Conservation (phyloP, 2,797 vertebrate species). For the Phataginus tricuspis region DNA sequence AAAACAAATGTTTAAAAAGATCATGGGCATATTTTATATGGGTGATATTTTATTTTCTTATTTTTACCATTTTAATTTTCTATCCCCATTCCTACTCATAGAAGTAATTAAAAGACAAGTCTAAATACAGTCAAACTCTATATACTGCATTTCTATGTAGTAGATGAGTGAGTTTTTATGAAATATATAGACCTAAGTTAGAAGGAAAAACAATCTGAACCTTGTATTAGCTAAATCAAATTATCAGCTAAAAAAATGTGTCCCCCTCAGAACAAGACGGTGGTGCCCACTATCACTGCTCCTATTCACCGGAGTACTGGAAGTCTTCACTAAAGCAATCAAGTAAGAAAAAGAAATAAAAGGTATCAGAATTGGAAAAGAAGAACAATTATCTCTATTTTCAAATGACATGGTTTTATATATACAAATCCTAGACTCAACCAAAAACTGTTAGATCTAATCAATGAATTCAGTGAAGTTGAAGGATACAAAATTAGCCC, state of each 20-base stretch:
- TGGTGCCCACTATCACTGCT: neutral
- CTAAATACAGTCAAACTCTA: neutral
- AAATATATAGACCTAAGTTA: neutral
- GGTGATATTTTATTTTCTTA: neutral
- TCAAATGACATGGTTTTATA: neutral
- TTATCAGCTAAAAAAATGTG: conserved; percentile 11
- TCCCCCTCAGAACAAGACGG: neutral
- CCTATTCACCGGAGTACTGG: neutral
- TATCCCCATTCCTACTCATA: neutral
- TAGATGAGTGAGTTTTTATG: neutral
- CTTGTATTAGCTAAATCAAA: conserved; percentile 59
- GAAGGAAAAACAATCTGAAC: neutral
- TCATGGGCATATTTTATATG: neutral
- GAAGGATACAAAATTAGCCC: neutral
- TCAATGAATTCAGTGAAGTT: neutral
- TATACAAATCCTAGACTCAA: neutral
- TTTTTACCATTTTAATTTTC: neutral
- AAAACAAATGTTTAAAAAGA: neutral
- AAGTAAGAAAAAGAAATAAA: neutral
- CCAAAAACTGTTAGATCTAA: neutral
- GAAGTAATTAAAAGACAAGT: conserved; percentile 47
- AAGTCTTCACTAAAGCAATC: neutral
- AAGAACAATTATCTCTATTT: neutral
- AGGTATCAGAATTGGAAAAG: neutral
- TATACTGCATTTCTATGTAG: neutral